These are phyloP conservation scores for Amphimedon queenslandica DNA, from an alignment of 37 sponge, comb jelly and placozoan genomes.

Conservation along the genomic window DNA sequence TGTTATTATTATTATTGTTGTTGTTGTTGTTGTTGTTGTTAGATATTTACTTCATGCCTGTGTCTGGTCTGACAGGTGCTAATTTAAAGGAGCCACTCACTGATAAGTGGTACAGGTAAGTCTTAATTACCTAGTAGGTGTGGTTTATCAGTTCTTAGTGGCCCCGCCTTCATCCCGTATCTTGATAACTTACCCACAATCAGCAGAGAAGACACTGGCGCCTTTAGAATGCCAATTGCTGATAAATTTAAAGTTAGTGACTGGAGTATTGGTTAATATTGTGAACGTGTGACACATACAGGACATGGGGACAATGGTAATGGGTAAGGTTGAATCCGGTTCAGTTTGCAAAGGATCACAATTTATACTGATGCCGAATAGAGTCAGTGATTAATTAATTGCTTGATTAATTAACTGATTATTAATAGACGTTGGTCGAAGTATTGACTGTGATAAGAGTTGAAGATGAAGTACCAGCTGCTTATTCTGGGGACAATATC, in stretches of 20 bases:
- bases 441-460: slow-evolving; percentile 66
- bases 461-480: slow-evolving; percentile 80
- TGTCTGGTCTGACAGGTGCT: slow-evolving; percentile 88
- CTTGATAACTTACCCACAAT: slow-evolving; percentile 81
- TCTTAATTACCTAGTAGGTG: background rate
- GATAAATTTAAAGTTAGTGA: slow-evolving; percentile 83
- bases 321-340: slow-evolving; percentile 96
- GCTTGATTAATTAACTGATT: background rate
- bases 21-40: too few relatives aligned
- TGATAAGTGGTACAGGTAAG: slow-evolving; percentile 80
- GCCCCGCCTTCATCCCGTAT: slow-evolving; percentile 89
- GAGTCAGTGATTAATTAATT: slow-evolving; percentile 44
- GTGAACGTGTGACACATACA: background rate
- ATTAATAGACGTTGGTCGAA: slow-evolving; percentile 44
- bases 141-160: slow-evolving; percentile 43
- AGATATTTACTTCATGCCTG: slow-evolving; percentile 93
- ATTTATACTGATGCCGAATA: slow-evolving; percentile 96
- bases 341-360: slow-evolving; percentile 56
- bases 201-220: slow-evolving; percentile 63
- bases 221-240: slow-evolving; percentile 84
- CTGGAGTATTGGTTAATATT: background rate
- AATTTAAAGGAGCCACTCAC: slow-evolving; percentile 71
- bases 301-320: slow-evolving; percentile 97
- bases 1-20: background rate
- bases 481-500: slow-evolving; percentile 89